These are phyloP conservation scores for Thinocorus orbignyianus DNA, from an alignment of 2,113 vertebrate species.

Conservation along the genomic window DNA sequence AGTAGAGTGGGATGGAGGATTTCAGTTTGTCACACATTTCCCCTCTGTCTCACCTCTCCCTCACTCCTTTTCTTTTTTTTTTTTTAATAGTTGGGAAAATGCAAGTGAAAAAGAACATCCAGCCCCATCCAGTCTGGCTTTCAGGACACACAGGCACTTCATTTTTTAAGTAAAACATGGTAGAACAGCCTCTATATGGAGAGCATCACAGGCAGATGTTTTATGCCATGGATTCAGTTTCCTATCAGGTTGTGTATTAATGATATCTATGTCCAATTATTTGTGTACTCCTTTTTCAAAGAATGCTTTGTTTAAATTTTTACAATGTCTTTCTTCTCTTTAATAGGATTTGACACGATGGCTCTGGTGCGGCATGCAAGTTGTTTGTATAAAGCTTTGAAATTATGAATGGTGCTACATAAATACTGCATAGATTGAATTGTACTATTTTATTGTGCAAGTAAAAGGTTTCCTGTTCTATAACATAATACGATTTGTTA, in stretches of 20 bases:
- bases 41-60: not conserved
- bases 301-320: not conserved
- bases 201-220: not conserved
- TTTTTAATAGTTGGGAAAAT: not conserved
- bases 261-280: not conserved
- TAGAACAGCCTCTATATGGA: not conserved
- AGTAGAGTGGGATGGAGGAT: not conserved
- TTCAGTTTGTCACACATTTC: not conserved
- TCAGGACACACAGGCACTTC: not conserved
- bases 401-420: not conserved
- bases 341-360: not conserved
- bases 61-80: not conserved
- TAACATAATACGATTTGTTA: not conserved
- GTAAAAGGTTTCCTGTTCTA: constrained; percentile 24
- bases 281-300: not conserved
- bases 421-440: not conserved
- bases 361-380: not conserved
- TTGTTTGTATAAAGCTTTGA: constrained; percentile 29
- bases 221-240: not conserved
- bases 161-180: not conserved
- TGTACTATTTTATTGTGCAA: not conserved
- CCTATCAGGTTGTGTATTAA: not conserved
- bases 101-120: not conserved
- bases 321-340: constrained; percentile 18
- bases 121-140: not conserved